Evolutionary conservation across 64 coral and sea anemone species (phyloP).

Genomic region (Pocillopora verrucosa): DNA sequence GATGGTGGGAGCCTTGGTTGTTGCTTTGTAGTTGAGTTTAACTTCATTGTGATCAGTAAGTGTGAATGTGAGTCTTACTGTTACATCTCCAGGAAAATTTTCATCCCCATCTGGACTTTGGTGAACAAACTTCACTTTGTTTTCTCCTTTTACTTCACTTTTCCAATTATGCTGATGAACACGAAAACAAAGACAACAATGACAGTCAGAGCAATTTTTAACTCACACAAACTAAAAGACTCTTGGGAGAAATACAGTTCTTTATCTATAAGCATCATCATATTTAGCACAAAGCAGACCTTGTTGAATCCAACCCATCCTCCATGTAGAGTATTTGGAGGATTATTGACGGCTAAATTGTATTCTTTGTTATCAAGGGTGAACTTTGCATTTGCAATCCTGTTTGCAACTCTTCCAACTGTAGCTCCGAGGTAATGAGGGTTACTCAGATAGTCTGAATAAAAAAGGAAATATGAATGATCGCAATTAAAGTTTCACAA

Average conservation of each 20-base stretch:
- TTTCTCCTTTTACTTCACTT: constrained; percentile 32
- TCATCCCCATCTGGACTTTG: constrained; percentile 83
- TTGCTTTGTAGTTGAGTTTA: constrained; percentile 69
- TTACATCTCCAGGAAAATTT: constrained; percentile 83
- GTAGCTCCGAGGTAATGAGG: constrained; percentile 74
- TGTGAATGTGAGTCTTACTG: constrained; percentile 49
- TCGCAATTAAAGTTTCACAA: too few species aligned
- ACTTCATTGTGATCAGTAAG: constrained; percentile 87
- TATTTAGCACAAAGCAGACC: constrained; percentile 20
- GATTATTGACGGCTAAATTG: constrained; percentile 59
- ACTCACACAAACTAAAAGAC: too few species aligned
- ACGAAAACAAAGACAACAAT: background rate
- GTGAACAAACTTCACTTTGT: constrained; percentile 64
- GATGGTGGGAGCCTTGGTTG: constrained; percentile 61
- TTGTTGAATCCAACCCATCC: constrained; percentile 78
- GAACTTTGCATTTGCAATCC: constrained; percentile 90
- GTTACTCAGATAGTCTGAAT: constrained; percentile 73
- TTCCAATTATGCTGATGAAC: constrained; percentile 12
- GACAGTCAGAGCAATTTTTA: background rate
- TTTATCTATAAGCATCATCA: too few species aligned
- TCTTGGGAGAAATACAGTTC: too few species aligned
- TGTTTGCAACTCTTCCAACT: constrained; percentile 89
- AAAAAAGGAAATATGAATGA: background rate
- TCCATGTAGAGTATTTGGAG: constrained; percentile 88
- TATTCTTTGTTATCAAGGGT: constrained; percentile 78